Evolutionary conservation across 2,888 invertebrate genomes (phyloP).

Genomic region (Pachliopta kotzebuea): DNA sequence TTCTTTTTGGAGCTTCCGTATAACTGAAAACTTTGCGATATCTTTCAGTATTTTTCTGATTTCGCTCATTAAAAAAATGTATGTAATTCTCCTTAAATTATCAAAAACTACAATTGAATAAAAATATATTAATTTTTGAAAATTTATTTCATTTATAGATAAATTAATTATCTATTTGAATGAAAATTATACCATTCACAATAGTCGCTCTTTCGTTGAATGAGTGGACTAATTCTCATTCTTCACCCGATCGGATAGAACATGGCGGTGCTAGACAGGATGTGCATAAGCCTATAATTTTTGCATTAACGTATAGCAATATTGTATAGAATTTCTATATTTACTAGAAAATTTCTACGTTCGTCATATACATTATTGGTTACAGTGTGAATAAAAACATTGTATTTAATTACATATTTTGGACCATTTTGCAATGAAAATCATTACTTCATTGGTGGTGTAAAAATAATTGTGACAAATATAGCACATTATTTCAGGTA

Average conservation of each 20-base stretch:
- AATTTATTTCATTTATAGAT: not conserved
- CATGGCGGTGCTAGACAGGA: slow-evolving; percentile 78
- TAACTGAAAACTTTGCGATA: no score
- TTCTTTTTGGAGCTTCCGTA: no score
- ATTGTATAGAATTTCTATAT: slow-evolving; percentile 42
- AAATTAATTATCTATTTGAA: slow-evolving; percentile 12
- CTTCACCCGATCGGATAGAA: slow-evolving; percentile 60
- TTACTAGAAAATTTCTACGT: slow-evolving; percentile 31
- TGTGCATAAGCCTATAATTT: slow-evolving; percentile 72
- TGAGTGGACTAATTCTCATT: slow-evolving; percentile 30
- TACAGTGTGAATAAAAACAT: slow-evolving; percentile 43
- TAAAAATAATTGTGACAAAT: slow-evolving; percentile 80
- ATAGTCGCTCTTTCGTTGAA: slow-evolving; percentile 40
- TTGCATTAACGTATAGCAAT: slow-evolving; percentile 62
- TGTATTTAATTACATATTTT: slow-evolving; percentile 39
- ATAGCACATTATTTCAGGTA: slow-evolving; percentile 70
- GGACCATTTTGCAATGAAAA: slow-evolving; percentile 73
- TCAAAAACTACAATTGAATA: no score
- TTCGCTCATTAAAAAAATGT: no score
- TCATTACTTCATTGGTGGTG: slow-evolving; percentile 75
- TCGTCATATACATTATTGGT: slow-evolving; percentile 34
- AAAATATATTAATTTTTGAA: no score
- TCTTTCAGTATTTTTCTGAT: no score
- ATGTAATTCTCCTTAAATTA: no score
- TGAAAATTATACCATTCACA: slow-evolving; percentile 35